Conservation (phyloP, 2,888 invertebrate species). For the Euphydryas editha region DNA sequence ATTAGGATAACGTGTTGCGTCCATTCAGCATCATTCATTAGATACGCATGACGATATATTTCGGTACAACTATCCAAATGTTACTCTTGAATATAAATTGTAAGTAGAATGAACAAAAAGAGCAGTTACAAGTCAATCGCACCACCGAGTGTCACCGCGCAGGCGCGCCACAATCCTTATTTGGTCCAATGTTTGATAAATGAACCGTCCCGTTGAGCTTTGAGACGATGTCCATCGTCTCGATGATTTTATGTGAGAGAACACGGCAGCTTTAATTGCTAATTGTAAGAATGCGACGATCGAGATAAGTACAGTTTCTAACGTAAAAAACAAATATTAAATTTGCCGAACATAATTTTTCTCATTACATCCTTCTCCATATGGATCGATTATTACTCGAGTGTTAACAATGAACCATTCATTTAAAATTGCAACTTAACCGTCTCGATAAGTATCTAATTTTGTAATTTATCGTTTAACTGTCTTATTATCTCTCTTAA, state of each 20-base stretch:
- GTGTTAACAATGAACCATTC: conserved; percentile 26
- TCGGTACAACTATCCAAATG: not conserved
- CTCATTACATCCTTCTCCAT: conserved; percentile 33
- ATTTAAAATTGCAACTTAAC: conserved; percentile 28
- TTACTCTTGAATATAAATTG: conserved; percentile 47
- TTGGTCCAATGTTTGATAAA: conserved; percentile 60
- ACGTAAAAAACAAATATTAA: conserved; percentile 30
- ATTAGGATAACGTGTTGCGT: too few species aligned
- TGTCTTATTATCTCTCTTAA: conserved; percentile 16
- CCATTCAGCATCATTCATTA: not conserved
- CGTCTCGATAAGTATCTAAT: conserved; percentile 25
- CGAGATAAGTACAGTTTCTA: conserved; percentile 28
- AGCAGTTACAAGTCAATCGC: conserved; percentile 68
- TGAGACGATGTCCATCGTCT: conserved; percentile 10
- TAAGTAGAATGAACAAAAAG: conserved; percentile 51
- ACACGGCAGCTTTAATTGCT: conserved; percentile 32
- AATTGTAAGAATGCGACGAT: conserved; percentile 24
- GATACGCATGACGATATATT: not conserved
- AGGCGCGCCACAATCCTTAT: conserved; percentile 68
- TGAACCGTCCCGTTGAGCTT: conserved; percentile 34
- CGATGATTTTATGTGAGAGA: conserved; percentile 24
- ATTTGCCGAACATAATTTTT: conserved; percentile 34
- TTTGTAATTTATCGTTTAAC: conserved; percentile 22
- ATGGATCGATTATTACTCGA: conserved; percentile 24
- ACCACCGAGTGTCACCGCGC: conserved; percentile 54